Evolutionary conservation across 2,888 invertebrate genomes (phyloP), one percentile per base, ranked within the genome.

Genomic region (Tetranychus piercei): DNA sequence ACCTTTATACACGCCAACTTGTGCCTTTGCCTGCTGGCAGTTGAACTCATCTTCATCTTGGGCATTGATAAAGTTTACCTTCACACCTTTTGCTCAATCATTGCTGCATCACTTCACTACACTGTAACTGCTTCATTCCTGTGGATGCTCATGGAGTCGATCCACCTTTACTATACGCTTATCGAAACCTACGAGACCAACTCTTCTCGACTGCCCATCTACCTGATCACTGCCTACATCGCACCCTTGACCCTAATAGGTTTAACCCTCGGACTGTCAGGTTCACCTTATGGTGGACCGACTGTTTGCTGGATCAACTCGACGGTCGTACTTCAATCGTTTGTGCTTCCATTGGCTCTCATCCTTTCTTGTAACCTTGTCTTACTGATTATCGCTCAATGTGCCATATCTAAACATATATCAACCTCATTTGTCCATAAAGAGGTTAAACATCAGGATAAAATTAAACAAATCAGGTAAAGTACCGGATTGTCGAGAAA

Each of bases 141-240:
- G 76, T 95, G 95, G 94, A 94, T 94, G 89, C 93, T 94, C 83
- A 87, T 94, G 79, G 94, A 94, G 89, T 94, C 94, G 79, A 92
- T 94, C 83, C 94, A 95, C 84, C 86, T 95, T 45, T 94, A 95
- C 85, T 90, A 93, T 77, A 92, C 94, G 90, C 85, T 94, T 77
- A 90, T 94, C 79, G 93, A 94, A 84, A 94, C 94, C 76, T 92
- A 92, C 84, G 91, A 92, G 83, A 89, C 90, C 9, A 94, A 93
- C 82, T 89, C 90, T 80, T 91, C 93, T 1, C 87, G 94, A 77
- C 88, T 90, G 55, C 88, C 90, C 77, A 94, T 92, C 90, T 95
- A 94, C 85, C 93, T 92, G 84, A 85, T 88, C 72, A 87, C 90
- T 79, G 93, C 92, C 8, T 95, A 95, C 84, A 88, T 91, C 77